Conservation (phyloP, 1,140 invertebrate species). For the Hormaphis cornu region DNA sequence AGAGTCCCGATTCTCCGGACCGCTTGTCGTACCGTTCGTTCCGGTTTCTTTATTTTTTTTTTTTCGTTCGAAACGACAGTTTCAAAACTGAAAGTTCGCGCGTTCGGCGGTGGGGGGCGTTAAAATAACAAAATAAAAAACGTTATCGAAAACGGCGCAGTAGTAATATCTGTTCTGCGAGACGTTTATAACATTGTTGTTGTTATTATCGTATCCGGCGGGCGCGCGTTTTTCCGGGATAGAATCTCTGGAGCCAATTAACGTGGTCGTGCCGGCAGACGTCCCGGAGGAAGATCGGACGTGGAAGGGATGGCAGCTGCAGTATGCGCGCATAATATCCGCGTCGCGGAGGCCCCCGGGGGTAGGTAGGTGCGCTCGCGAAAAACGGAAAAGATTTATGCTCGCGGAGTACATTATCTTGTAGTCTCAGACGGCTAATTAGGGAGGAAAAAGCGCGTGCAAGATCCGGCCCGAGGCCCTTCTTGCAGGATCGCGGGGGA, state of each 20-base stretch:
- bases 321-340: constrained; percentile 51
- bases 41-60: too few species aligned
- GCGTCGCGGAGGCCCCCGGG: background rate
- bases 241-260: constrained; percentile 25
- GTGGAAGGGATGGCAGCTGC: constrained; percentile 53
- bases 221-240: constrained; percentile 28
- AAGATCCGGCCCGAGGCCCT: constrained; percentile 17
- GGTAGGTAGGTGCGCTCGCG: background rate
- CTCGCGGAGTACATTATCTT: constrained; percentile 48
- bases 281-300: constrained; percentile 43
- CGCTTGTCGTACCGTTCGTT: too few species aligned
- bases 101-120: too few species aligned
- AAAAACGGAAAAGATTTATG: constrained; percentile 43
- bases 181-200: too few species aligned
- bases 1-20: too few species aligned
- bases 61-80: too few species aligned
- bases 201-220: too few species aligned
- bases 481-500: too few species aligned
- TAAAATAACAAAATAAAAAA: too few species aligned
- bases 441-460: constrained; percentile 42
- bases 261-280: constrained; percentile 30
- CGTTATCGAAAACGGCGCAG: too few species aligned
- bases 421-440: constrained; percentile 48
- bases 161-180: too few species aligned
- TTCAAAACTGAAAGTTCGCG: too few species aligned